Conservation (phyloP, 2,113 vertebrate genomes). For the Lophotis ruficrista region DNA sequence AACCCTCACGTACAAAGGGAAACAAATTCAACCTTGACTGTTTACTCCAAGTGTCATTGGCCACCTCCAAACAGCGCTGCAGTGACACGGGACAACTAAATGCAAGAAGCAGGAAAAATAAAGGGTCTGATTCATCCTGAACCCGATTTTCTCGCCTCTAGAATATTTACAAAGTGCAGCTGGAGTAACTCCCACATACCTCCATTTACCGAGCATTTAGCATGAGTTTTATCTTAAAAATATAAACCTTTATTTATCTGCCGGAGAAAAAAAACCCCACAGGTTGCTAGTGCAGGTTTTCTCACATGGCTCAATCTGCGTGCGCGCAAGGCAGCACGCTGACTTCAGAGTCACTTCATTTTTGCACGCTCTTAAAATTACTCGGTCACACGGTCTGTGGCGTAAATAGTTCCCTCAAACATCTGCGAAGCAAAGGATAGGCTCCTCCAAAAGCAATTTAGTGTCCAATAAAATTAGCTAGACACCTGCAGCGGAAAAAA, state of each 20-base stretch:
- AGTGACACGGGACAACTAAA: not conserved
- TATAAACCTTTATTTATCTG: not conserved
- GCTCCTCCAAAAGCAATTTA: not conserved
- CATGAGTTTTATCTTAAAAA: not conserved
- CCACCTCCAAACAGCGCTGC: not conserved
- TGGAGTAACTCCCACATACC: not conserved
- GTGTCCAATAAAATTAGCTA: not conserved
- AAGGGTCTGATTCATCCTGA: slow-evolving; percentile 17
- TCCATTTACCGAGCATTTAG: not conserved
- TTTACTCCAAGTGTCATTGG: not conserved
- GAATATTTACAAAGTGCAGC: not conserved
- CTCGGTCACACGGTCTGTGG: not conserved
- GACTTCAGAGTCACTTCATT: not conserved
- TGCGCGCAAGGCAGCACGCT: not conserved
- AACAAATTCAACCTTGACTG: not conserved
- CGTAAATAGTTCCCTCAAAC: not conserved
- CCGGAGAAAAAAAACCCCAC: not conserved
- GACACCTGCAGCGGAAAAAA: not conserved
- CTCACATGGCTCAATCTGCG: fast-evolving
- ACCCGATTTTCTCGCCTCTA: not conserved
- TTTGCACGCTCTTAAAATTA: not conserved
- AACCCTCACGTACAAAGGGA: not conserved
- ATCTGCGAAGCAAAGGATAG: not conserved
- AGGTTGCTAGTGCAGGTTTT: not conserved
- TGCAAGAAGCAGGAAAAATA: not conserved